Conservation (phyloP, 2,797 vertebrate genomes). For the Diceros bicornis region DNA sequence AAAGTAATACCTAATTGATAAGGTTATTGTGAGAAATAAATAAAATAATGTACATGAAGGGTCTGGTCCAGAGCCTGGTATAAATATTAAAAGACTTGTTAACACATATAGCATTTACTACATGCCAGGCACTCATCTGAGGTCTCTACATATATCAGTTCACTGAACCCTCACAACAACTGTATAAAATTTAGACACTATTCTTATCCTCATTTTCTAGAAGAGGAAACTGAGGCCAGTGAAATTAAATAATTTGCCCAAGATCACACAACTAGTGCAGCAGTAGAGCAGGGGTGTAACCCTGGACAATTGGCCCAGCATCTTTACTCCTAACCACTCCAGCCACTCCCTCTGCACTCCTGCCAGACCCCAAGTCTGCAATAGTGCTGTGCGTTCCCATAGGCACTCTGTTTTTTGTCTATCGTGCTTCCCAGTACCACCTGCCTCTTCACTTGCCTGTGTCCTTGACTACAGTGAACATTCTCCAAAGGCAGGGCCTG, state of each 20-base stretch:
- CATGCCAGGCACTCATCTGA: not conserved
- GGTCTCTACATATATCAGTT: not conserved
- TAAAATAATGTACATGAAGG: not conserved
- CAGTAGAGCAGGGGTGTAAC: not conserved
- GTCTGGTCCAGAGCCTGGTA: not conserved
- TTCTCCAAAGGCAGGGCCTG: not conserved
- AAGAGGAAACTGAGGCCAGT: not conserved
- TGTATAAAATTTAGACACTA: not conserved
- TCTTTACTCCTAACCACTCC: not conserved
- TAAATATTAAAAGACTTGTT: not conserved
- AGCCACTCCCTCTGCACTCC: not conserved
- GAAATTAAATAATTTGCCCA: not conserved
- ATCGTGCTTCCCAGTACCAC: not conserved
- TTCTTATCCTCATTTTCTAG: not conserved
- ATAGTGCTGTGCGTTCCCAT: not conserved
- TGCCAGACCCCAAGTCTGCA: not conserved
- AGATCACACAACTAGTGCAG: not conserved
- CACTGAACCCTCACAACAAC: not conserved
- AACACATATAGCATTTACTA: accelerated
- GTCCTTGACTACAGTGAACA: not conserved
- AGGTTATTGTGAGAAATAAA: not conserved
- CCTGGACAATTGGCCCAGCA: not conserved
- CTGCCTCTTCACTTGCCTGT: not conserved
- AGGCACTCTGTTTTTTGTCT: not conserved
- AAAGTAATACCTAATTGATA: not conserved